Evolutionary conservation across 2,888 invertebrate species (phyloP), one percentile per base, ranked within the genome.

Genomic region (Pristionchus arcanus): DNA sequence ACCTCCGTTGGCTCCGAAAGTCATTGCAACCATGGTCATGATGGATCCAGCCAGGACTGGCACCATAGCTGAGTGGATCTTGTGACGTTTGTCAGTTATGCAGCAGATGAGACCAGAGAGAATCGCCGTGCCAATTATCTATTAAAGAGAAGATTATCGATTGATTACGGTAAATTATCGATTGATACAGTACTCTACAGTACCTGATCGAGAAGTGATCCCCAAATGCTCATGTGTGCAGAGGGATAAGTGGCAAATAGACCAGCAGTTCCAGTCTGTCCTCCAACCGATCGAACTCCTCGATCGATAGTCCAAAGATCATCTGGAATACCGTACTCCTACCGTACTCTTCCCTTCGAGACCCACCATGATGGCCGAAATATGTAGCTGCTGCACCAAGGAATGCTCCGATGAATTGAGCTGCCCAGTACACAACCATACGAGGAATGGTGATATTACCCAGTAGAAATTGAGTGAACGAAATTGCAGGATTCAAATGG

Each of bases 191-290:
- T 91, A 96, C 25, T n/a, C n/a, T 28, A 53, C 53, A 59, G 91
- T 91, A 96, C 96, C 96, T 96, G 96, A 93, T 96, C 96, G 11
- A 95, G 94, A n/a, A 96, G 93, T 16, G 95, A 96, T 59, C 95
- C 95, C 81, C 94, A 93, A 11, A 95, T 93, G 21, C 95, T 94
- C 66, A 96, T 95, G 91, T 95, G 96, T 9, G 93, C 92, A 37
- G 96, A 94, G 7, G 96, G 96, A 91, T 96, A 96, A 2, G 96
- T 96, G 42, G 96, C 95, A 94, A 96, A 96, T 71, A 96, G 96
- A 21, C 96, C 96, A 2, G 96, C 96, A 2, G 96, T 96, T 16
- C 94, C 95, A 16, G 94, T 92, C 13, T 92, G 91, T 15, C 96
- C 95, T n/a, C 92, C 92, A 11, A 95, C 94, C 66, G 92, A 91